Conservation (phyloP, 2,797 vertebrate species). For the Siniperca scherzeri region DNA sequence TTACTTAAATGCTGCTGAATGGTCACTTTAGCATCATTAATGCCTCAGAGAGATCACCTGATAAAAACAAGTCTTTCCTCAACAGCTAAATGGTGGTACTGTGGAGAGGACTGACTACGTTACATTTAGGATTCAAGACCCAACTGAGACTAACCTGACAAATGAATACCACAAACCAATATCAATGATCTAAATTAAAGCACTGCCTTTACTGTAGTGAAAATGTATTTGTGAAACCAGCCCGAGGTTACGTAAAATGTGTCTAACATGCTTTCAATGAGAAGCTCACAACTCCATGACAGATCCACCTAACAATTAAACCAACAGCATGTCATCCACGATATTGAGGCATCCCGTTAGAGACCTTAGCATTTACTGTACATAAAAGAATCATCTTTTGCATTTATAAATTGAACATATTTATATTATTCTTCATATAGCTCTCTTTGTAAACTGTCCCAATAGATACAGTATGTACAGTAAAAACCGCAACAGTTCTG, state of each 20-base stretch:
- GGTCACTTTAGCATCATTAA: constrained; percentile 24
- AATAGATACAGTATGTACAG: constrained; percentile 87
- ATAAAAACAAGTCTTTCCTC: constrained; percentile 22
- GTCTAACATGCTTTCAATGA: constrained; percentile 80
- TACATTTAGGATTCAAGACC: constrained; percentile 40
- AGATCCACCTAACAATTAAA: constrained; percentile 76
- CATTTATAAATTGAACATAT: constrained; percentile 84
- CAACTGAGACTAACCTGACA: constrained; percentile 44
- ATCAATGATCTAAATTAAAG: constrained; percentile 63
- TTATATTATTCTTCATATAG: constrained; percentile 89
- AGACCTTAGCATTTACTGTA: constrained; percentile 80
- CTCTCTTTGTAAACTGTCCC: constrained; percentile 88
- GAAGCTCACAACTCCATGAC: constrained; percentile 77
- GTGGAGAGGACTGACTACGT: constrained; percentile 32
- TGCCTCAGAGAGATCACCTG: constrained; percentile 15
- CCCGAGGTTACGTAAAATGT: constrained; percentile 67
- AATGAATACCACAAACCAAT: constrained; percentile 51
- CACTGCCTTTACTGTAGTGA: constrained; percentile 65
- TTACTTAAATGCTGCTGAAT: constrained; percentile 46
- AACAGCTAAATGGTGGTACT: constrained; percentile 5
- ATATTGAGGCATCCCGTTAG: constrained; percentile 79
- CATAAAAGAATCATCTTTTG: constrained; percentile 82
- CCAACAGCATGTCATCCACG: constrained; percentile 77
- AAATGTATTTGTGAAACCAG: constrained; percentile 68
- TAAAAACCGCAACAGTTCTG: constrained; percentile 85